A percentile compares a stretch with the other conserved stretches of the same genome.
phyloP scores from a whole-genome alignment of 2,888 invertebrate genomes.

The Eulithis prunata region DNA sequence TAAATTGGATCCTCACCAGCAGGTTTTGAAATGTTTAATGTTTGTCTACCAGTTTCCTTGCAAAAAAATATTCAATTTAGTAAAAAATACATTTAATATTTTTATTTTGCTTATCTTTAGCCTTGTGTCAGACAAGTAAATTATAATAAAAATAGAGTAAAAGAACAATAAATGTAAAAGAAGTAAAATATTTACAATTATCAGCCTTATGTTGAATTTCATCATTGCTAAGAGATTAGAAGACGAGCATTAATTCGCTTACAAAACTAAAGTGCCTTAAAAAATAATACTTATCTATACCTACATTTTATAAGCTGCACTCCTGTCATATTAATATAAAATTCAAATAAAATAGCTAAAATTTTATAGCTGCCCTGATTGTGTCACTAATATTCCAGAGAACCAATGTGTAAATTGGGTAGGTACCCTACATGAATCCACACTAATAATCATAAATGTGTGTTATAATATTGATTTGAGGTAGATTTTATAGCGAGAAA shows the following conservation, averaged over 20 bases:
- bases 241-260: slow-evolving; percentile 41
- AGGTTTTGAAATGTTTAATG: too few species aligned
- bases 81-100: slow-evolving; percentile 35
- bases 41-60: neutral
- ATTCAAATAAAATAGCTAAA: neutral
- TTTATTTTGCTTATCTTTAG: slow-evolving; percentile 19
- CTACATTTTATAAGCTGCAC: neutral
- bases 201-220: slow-evolving; percentile 73
- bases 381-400: too few species aligned
- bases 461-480: too few species aligned
- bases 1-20: too few species aligned
- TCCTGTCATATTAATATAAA: neutral
- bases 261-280: slow-evolving; percentile 27
- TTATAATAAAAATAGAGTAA: slow-evolving; percentile 40
- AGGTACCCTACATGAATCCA: too few species aligned
- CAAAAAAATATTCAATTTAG: slow-evolving; percentile 5
- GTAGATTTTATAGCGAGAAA: too few species aligned
- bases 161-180: slow-evolving; percentile 46
- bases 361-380: too few species aligned
- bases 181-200: slow-evolving; percentile 69
- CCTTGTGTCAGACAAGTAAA: slow-evolving; percentile 40
- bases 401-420: too few species aligned
- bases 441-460: too few species aligned
- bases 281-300: slow-evolving; percentile 9
- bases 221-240: slow-evolving; percentile 41